Conservation (phyloP, 2,797 vertebrate genomes). For the Mormyrops attenuatus region DNA sequence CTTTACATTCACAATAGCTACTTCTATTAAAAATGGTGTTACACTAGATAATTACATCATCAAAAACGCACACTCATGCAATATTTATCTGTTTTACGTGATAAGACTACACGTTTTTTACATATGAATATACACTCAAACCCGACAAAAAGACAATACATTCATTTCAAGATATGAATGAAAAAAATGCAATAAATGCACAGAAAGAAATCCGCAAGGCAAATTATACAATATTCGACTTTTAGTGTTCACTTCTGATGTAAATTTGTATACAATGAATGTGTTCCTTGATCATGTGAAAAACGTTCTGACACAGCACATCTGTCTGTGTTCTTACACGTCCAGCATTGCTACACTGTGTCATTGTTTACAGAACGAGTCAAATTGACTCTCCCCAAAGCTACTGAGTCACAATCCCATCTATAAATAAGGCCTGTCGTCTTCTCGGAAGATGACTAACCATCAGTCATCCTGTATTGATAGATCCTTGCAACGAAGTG, state of each 20-base stretch:
- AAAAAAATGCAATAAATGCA: background rate
- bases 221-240: background rate
- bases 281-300: background rate
- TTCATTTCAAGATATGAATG: background rate
- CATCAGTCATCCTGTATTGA: background rate
- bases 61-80: background rate
- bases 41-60: background rate
- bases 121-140: background rate
- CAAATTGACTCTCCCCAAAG: background rate
- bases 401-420: background rate
- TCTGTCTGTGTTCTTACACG: background rate
- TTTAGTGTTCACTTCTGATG: constrained; percentile 2
- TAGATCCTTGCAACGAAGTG: background rate
- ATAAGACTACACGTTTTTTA: background rate
- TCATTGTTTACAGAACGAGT: constrained; percentile 4
- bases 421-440: constrained; percentile 2
- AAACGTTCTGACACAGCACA: background rate
- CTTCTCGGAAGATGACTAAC: background rate
- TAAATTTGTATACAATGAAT: background rate
- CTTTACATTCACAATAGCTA: background rate
- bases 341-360: background rate
- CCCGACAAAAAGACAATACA: background rate
- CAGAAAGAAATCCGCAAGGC: background rate
- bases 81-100: background rate
- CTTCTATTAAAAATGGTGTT: background rate